These are phyloP conservation scores for Nothoprocta perdicaria DNA, from an alignment of 2,113 vertebrate species.

Conservation along the genomic window DNA sequence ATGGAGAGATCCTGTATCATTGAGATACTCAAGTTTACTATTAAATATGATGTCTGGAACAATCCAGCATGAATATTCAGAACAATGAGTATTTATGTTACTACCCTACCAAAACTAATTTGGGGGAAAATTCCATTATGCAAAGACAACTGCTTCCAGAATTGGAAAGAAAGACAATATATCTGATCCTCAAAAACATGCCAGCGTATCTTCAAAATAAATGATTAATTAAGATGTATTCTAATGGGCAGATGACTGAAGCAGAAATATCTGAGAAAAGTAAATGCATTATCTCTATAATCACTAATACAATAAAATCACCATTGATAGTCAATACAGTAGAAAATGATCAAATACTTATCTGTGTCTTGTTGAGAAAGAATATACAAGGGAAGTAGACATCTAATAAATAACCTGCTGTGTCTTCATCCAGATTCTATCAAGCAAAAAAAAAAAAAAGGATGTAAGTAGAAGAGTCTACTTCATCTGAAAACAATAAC, in stretches of 20 bases:
- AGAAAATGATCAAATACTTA: neutral
- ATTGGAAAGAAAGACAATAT: neutral
- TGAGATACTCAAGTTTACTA: neutral
- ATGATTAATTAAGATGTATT: neutral
- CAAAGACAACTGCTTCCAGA: neutral
- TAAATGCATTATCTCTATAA: neutral
- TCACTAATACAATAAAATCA: neutral
- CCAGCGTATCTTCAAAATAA: neutral
- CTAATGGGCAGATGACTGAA: neutral
- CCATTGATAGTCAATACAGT: neutral
- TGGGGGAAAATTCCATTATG: neutral
- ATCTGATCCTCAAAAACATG: neutral
- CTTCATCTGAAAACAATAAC: neutral
- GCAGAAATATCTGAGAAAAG: neutral
- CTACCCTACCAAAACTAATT: neutral
- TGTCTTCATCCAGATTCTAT: neutral
- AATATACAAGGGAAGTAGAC: neutral
- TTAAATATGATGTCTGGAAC: neutral
- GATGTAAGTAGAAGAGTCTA: neutral
- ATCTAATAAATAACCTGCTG: neutral
- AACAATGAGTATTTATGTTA: neutral
- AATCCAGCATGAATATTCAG: neutral
- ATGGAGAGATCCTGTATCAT: neutral
- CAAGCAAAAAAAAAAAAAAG: neutral
- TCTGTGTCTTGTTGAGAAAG: neutral